phyloP scores from a whole-genome alignment of 2,797 vertebrate genomes.

The Aldrovandia affinis region DNA sequence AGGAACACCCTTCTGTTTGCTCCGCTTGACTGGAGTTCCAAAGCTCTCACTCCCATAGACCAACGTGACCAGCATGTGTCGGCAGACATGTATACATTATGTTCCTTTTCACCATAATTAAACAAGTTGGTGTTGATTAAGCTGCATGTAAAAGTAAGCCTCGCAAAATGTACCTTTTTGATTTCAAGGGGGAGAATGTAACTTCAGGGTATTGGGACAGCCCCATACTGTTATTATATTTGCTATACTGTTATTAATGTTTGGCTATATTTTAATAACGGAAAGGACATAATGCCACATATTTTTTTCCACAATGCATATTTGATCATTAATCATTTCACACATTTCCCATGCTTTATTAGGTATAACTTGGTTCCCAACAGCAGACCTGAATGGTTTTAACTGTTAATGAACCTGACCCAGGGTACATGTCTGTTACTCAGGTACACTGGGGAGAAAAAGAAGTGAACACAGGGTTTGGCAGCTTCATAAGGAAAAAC shows the following conservation, averaged over 20 bases:
- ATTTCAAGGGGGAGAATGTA: background rate
- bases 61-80: background rate
- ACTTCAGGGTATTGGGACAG: background rate
- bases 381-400: background rate
- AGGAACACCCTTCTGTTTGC: constrained; percentile 28
- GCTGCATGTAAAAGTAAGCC: background rate
- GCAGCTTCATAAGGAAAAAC: background rate
- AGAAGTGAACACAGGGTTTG: background rate
- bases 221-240: background rate
- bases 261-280: background rate
- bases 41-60: background rate
- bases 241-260: background rate
- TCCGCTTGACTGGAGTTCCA: background rate
- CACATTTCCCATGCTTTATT: background rate
- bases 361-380: background rate
- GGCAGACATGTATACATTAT: background rate
- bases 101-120: background rate
- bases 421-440: background rate
- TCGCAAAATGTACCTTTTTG: background rate
- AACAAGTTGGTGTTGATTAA: background rate
- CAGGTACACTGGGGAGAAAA: background rate
- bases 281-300: background rate
- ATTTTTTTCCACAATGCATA: background rate
- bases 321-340: background rate
- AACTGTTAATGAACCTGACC: too few species aligned